Evolutionary conservation across 2,113 vertebrate genomes (phyloP), one percentile per base, ranked within the genome.

Genomic region (Misgurnus mizolepis): DNA sequence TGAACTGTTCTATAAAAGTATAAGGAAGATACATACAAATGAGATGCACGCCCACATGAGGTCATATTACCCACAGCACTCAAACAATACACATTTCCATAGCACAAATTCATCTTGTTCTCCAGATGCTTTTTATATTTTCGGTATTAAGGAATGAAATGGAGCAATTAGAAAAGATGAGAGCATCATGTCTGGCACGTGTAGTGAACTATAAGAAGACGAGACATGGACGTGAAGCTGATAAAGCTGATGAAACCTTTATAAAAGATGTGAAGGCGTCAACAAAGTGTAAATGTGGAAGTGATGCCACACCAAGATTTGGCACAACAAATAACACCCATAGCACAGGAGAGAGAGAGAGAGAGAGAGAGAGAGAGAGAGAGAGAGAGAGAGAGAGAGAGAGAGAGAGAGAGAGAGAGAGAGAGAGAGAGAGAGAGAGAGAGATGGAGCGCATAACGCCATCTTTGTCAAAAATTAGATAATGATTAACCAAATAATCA

Each of bases 161-260:
- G n/a, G 65, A 75, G 64, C 79, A 82, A 77, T 83, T 50, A 73
- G 41, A 67, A 69, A 18, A 62, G 40, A 70, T 69, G 17, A 49
- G 40, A 39, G 70, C 76, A 81, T 62, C 43, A 45, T 76, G 66
- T 86, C 82, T 76, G 69, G 41, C 49, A 60, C 74, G 53, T 64
- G 69, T 10, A 62, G 78, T 58, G 65, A 76, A 80, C 67, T 85
- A 81, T 83, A 81, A 81, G 47, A 50, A 45, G 70, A 72, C 41
- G 56, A 50, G 73, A 45, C 55, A 83, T 67, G 56, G 68, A 82
- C 79, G 81, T 78, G 50, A 53, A 74, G 34, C 58, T 72, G 72
- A 65, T 22, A 65, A 45, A 67, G 66, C 67, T 50, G 43, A 34
- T 34, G 27, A 34, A 34, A 34, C 70, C 61, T 73, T 47, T 67